These are phyloP conservation scores for Penaeus monodon DNA, from an alignment of 2,888 invertebrate species.

Conservation along the genomic window DNA sequence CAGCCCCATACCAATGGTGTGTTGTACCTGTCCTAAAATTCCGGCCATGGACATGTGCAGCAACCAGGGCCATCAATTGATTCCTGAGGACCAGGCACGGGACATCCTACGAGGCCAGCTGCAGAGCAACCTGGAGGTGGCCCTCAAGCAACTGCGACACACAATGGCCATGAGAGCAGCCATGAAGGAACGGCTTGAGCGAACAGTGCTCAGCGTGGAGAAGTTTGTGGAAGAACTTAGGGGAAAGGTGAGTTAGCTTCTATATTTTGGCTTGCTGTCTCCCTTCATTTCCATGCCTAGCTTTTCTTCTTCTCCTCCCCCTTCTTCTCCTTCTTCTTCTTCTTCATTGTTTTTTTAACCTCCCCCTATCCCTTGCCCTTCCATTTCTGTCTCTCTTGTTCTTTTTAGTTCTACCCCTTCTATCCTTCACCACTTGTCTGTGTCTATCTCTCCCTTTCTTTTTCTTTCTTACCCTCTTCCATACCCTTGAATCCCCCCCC, in stretches of 20 bases:
- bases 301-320: too few relatives aligned
- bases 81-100: slow-evolving; percentile 54
- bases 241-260: slow-evolving; percentile 42
- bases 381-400: too few relatives aligned
- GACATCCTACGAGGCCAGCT: slow-evolving; percentile 49
- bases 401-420: too few relatives aligned
- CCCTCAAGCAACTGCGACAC: slow-evolving; percentile 53
- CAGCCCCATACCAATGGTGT: slow-evolving; percentile 44
- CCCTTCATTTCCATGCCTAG: too few relatives aligned
- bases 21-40: slow-evolving; percentile 54
- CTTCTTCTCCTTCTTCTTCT: too few relatives aligned
- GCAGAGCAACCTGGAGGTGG: slow-evolving; percentile 41
- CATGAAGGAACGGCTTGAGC: slow-evolving; percentile 61
- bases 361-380: too few relatives aligned
- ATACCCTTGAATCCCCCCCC: fast-evolving
- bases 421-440: too few relatives aligned
- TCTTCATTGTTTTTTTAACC: too few relatives aligned
- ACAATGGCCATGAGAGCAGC: slow-evolving; percentile 55
- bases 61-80: slow-evolving; percentile 51
- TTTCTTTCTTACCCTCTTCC: too few relatives aligned
- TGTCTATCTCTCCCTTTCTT: too few relatives aligned
- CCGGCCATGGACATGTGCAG: slow-evolving; percentile 42
- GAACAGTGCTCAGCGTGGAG: slow-evolving; percentile 58
- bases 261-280: too few relatives aligned
- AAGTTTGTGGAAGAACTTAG: slow-evolving; percentile 62